Base-by-base conservation (phyloP, 2,113 vertebrate species). In the Podiceps cristatus region DNA sequence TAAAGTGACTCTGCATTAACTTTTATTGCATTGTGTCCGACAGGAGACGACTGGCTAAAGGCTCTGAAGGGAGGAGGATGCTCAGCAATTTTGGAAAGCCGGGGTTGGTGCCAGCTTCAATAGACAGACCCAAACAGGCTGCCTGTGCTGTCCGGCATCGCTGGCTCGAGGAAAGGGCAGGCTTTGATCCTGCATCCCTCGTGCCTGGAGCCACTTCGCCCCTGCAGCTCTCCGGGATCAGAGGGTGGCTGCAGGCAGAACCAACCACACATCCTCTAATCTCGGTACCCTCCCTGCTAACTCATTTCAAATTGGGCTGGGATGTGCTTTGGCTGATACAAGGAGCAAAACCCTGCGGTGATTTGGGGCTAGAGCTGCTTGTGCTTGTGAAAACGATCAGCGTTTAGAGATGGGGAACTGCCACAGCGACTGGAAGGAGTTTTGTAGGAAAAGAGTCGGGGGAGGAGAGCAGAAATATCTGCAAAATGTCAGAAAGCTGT, bases 221-320 rank as follows among this genome's bases (percentile, higher is more conserved):
- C 10, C 19, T 7, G n/a, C 25, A 45, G 42, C n/a, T n/a, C 4
- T 5, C 2, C 19, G 42, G 50, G 8, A 29, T 55, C 27, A 1
- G 25, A 20, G 17, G 11, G 29, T 0, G 11, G 27, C 76, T n/a
- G 31, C 50, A 25, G 55, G 40, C 28, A 40, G 40, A 60, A 11
- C 27, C 68, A 23, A 5, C 10, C n/a, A 3, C 24, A 1, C 1
- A 27, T 8, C 1, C 11, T 13, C 16, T n/a, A 5, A 24, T 40
- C 72, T 47, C 7, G 1, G 49, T 18, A 8, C 6, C 13, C 42
- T 44, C 17, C 52, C 42, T 25, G 23, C 33, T 44, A 17, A 35
- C 47, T 66, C 33, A 2, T 37, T 49, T 59, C 44, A 10, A 5
- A 10, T 15, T 13, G 40, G 55, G 50, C 35, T 50, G 44, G 29